phyloP scores from a whole-genome alignment of 2,888 invertebrate genomes.

The Drosophila kambysellisi region DNA sequence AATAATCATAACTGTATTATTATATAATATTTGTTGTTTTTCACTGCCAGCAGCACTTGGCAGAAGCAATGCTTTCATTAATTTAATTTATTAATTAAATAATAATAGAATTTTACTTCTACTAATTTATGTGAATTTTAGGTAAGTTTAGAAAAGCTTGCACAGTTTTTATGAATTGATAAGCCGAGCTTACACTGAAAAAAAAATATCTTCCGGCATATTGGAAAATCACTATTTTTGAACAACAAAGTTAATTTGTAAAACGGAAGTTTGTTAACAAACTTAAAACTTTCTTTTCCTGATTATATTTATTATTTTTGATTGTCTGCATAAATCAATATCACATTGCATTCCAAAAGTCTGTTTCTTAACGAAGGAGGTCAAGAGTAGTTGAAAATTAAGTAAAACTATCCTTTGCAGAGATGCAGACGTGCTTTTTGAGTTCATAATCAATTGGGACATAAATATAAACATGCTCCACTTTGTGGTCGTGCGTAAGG shows the following conservation, averaged over 20 bases:
- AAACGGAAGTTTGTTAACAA: background rate
- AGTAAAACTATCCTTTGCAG: background rate
- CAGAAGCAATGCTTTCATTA: too few relatives aligned
- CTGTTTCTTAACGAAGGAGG: background rate
- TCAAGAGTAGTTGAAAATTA: background rate
- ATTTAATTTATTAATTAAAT: too few relatives aligned
- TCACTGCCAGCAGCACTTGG: background rate
- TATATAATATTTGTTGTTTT: background rate
- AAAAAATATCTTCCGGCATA: background rate
- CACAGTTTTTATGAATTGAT: background rate
- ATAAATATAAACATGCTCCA: slow-evolving; percentile 74
- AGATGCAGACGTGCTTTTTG: slow-evolving; percentile 9
- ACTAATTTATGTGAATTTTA: rapidly evolving
- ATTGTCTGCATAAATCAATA: background rate
- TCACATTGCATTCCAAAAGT: background rate
- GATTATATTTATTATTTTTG: background rate
- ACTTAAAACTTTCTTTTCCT: background rate
- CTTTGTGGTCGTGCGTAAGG: slow-evolving; percentile 55
- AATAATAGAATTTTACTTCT: background rate
- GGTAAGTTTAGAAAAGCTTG: background rate
- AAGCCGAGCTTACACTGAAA: too few relatives aligned
- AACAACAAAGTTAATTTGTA: background rate
- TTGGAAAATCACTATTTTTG: background rate
- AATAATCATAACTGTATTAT: slow-evolving; percentile 43
- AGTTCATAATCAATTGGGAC: slow-evolving; percentile 67